Evolutionary conservation across 2,888 invertebrate species (phyloP), one percentile per base, ranked within the genome.

Genomic region (Cephalotes varians): DNA sequence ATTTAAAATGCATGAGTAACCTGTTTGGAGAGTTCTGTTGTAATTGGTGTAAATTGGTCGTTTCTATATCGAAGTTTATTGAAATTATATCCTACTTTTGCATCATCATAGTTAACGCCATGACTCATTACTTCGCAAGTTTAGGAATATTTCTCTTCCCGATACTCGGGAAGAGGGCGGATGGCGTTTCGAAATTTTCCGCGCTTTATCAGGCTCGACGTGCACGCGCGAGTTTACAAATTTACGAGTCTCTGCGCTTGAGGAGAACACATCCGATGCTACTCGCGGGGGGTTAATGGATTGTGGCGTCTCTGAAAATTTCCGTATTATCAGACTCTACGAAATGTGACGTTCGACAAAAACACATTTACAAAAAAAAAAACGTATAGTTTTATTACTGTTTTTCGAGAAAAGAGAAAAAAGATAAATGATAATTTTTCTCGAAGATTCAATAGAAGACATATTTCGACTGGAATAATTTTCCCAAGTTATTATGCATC

Each of bases 121-220:
- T 28, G 58, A 58, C n/a, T n/a, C 21, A 60, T 74, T 15, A 25
- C 21, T 49, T 47, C 15, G 47, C 18, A 49, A 74, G 60, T 74
- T 62, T 60, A 60, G 44, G 49, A 49, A 37, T n/a, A 37, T 25
- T n/a, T 40, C 40, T 37, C 51, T 9, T 64, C 9, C 2, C n/a
- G 40, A 15, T 37, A 54, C 51, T 40, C 76, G 64, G 40, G 37
- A 6, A 5, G 5, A 15, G 37, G 25, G 7, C 10, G 40, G 18
- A 40, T 7, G 10, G 37, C 49, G n/a, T 31, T 73, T 21, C n/a
- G 40, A 58, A 77, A 28, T 83, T 81, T 82, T 67, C 6, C 76
- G n/a, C 80, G 82, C 54, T 65, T 65, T 44, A 76, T 64, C 62
- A 76, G 40, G 37, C 51, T 40, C 64, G 64, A 76, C 76, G n/a